Base-by-base conservation (phyloP, 2,113 vertebrate species). In the Ailuropoda melanoleuca region DNA sequence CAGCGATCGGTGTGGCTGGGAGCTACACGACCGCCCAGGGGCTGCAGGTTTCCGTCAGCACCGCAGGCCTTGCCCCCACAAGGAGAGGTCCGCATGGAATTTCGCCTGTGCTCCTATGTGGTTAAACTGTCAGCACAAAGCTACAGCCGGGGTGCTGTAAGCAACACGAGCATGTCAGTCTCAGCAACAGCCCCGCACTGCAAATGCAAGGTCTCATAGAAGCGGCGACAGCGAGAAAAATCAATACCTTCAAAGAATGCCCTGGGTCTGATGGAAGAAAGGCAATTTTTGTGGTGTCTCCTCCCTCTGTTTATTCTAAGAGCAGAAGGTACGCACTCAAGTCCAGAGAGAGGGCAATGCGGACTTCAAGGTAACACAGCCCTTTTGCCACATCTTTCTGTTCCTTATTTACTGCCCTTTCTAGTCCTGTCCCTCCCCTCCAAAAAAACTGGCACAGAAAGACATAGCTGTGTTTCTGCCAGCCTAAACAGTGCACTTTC, bases 351-450 rank as follows among this genome's bases (percentile, higher is more conserved):
- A 93, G 72, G 75, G 82, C 77, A 64, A 64, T 1, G 21, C 53
- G 23, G 43, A 55, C 85, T 87, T 60, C 39, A 68, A 84, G 46
- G 19, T 39, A 29, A 91, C 21, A 10, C 19, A 18, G 34, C 50
- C 84, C 60, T 70, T 24, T 26, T 26, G 77, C 68, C 46, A 37
- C 58, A 74, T 18, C 14, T 37, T 83, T 93, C 74, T 75, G 50
- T 58, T 89, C 50, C 92, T 97, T 93, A 70, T 92, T 93, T 95
- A 93, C 84, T 81, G 70, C 46, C 56, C 68, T 89, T 66, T 90
- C 93, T 78, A 48, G n/a, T 62, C 19, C 43, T 29, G 26, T 48
- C 68, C 19, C 43, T 78, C 18, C 46, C 17, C 17, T 11, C 48
- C 46, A 31, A 21, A 37, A 81, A 6, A 58, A 58, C 3, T 39